phyloP scores from a whole-genome alignment of 2,113 vertebrate species.

The Myrmophylax atrothorax region DNA sequence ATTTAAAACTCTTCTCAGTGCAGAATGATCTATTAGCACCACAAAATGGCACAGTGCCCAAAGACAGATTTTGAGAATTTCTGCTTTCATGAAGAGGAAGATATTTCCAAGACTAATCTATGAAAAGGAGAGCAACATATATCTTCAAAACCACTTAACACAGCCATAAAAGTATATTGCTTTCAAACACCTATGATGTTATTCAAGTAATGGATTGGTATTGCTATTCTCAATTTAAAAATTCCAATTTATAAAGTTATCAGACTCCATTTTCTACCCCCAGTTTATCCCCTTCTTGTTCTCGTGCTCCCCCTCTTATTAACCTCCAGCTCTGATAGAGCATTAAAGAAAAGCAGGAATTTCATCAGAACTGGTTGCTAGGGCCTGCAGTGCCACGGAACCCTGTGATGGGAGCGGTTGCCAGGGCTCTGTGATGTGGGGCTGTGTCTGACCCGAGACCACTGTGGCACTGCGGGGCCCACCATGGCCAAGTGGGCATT shows the following conservation, averaged over 20 bases:
- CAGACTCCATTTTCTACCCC: background rate
- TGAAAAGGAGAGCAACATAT: constrained; percentile 6
- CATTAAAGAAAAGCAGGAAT: background rate
- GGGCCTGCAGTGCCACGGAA: background rate
- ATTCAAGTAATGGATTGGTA: constrained; percentile 21
- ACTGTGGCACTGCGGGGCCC: no score
- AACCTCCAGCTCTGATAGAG: background rate
- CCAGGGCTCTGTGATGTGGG: background rate
- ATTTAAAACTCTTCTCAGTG: constrained; percentile 33
- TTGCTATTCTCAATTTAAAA: background rate
- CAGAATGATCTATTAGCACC: constrained; percentile 30
- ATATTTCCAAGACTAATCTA: constrained; percentile 38
- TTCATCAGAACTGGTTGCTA: background rate
- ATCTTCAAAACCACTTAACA: constrained; percentile 29
- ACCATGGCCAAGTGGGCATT: no score
- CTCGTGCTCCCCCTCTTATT: background rate
- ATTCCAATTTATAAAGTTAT: background rate
- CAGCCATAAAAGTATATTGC: constrained; percentile 15
- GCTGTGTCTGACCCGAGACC: background rate
- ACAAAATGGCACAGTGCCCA: constrained; percentile 35
- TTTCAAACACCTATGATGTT: constrained; percentile 8
- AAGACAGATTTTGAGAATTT: constrained; percentile 36
- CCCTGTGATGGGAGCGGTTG: accelerated
- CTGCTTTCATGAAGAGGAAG: constrained; percentile 31
- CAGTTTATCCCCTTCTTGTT: background rate